A percentile compares a stretch with the other conserved stretches of the same genome.
Conservation (phyloP, 1,140 invertebrate species). For the Eumeta japonica region DNA sequence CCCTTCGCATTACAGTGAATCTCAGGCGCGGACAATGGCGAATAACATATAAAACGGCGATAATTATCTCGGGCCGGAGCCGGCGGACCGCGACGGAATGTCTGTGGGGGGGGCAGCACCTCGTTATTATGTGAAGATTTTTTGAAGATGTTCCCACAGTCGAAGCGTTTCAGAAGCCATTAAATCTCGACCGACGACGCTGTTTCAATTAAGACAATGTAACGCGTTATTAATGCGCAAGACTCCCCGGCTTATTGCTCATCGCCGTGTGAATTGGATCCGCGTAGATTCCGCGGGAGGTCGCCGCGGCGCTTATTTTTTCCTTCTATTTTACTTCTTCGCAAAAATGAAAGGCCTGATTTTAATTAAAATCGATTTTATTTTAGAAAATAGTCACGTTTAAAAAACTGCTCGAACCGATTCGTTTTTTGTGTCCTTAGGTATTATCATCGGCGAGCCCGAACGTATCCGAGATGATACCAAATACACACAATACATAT, state of each 20-base stretch:
- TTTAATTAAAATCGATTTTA: too few species aligned
- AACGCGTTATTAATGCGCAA: neutral
- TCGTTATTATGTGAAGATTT: slow-evolving; percentile 52
- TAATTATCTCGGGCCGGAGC: slow-evolving; percentile 48
- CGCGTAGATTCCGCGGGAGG: neutral
- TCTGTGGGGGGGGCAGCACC: slow-evolving; percentile 31
- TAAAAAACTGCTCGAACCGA: too few species aligned
- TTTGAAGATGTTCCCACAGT: slow-evolving; percentile 52
- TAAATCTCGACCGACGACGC: too few species aligned
- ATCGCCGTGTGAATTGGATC: neutral
- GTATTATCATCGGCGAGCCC: too few species aligned
- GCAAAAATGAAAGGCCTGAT: too few species aligned
- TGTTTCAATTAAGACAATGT: neutral
- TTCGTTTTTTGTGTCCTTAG: too few species aligned
- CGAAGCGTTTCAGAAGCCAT: slow-evolving; percentile 13
- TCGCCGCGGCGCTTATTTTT: neutral
- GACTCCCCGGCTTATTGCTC: neutral
- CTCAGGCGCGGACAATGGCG: slow-evolving; percentile 43
- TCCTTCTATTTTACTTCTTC: neutral
- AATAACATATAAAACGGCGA: slow-evolving; percentile 45
- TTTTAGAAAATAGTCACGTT: too few species aligned
- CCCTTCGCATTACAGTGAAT: slow-evolving; percentile 30
- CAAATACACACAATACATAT: too few species aligned
- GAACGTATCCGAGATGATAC: too few species aligned
- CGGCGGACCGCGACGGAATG: slow-evolving; percentile 43